These are phyloP conservation scores for Eulemur mongoz DNA, from an alignment of 2,797 vertebrate genomes.

Conservation along the genomic window DNA sequence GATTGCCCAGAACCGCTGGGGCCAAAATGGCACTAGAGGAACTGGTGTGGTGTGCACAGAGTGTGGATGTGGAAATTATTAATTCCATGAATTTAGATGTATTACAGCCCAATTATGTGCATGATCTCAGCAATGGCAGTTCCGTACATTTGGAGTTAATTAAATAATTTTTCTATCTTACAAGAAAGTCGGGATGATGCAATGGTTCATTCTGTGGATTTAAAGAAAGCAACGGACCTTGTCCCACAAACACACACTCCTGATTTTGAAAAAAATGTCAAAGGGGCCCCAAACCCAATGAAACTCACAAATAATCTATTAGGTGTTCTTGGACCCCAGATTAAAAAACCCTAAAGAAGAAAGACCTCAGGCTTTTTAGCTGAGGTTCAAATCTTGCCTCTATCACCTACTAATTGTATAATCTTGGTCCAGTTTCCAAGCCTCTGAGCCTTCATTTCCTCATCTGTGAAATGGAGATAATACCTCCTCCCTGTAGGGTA, in stretches of 20 bases:
- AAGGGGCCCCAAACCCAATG: background rate
- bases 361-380: background rate
- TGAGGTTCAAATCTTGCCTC: background rate
- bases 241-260: background rate
- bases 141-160: constrained; percentile 8
- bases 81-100: background rate
- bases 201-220: background rate
- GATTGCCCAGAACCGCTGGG: background rate
- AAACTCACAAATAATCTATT: background rate
- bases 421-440: background rate
- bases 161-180: constrained; percentile 4
- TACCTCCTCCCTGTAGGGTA: background rate
- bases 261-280: background rate
- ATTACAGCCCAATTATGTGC: constrained; percentile 12
- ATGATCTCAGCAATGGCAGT: constrained; percentile 4
- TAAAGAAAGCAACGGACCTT: background rate
- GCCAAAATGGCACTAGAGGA: background rate
- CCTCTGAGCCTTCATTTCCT: background rate
- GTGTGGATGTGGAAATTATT: background rate
- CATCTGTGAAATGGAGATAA: background rate
- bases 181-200: background rate
- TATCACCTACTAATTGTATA: background rate
- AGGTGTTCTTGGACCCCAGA: background rate
- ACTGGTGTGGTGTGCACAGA: background rate
- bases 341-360: background rate